Base-by-base conservation (phyloP, 2,113 vertebrate species). In the Heloderma charlesbogerti region DNA sequence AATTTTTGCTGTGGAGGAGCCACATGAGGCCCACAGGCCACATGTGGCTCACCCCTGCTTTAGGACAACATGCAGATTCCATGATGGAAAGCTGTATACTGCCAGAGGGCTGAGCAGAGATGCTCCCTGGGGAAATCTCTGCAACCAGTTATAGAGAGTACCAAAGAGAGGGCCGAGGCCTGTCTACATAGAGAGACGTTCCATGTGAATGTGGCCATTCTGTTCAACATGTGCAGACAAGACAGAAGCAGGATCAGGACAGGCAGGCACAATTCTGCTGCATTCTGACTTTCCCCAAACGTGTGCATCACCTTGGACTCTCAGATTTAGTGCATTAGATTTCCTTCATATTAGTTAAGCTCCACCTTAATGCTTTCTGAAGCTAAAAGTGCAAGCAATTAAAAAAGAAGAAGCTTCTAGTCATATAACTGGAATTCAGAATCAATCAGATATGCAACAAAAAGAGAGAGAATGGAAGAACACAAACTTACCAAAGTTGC, bases 401-500 rank as follows among this genome's bases (percentile, higher is more conserved):
- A 15, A 18, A 31, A 69, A 66, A 81, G 1, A 54, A 51, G 8
- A 3, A 51, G 40, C 82, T 84, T 25, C 84, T 37, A 13, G 43
- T n/a, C 4, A 34, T 1, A 85, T 7, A 31, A 18, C 20, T 45
- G 40, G 40, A 69, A 69, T 45, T 34, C 45, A 16, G 60, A 66
- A 18, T 60, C 89, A 85, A 27, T 20, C 3, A 9, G n/a, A 6
- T 3, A 10, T 75, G n/a, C 40, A 29, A 6, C 37, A 25, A 15
- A 45, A 3, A 45, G 3, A 43, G 8, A 78, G 5, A 18, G 9
- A 34, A 0, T 37, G 63, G 20, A n/a, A 0, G 27, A 4, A 51
- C 0, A 40, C 60, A 45, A 72, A 96, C 98, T 97, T 95, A 99
- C 99, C 97, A 99, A 90, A 31, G 97, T 94, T 79, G 98, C 97